Conservation (phyloP, 2,113 vertebrate species). For the Zapus hudsonius region DNA sequence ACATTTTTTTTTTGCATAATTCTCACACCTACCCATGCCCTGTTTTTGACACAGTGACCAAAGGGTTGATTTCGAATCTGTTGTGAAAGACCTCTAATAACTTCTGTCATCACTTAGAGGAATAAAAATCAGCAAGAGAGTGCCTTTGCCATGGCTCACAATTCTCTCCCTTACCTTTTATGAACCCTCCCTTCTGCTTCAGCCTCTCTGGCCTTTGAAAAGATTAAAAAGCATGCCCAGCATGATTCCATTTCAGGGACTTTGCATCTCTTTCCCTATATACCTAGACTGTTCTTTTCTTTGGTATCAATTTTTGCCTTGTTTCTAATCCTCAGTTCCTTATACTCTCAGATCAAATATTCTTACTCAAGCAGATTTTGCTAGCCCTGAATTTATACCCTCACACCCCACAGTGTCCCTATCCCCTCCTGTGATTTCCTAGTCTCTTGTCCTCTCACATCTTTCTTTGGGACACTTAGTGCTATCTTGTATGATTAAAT, state of each 20-base stretch:
- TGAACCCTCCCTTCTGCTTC: not conserved
- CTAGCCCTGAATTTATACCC: accelerated
- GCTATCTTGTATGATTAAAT: not conserved
- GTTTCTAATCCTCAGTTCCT: not conserved
- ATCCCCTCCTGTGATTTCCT: too few species aligned
- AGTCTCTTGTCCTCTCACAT: not conserved
- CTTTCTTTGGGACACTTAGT: not conserved
- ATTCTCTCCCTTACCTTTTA: not conserved
- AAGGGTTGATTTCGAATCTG: not conserved
- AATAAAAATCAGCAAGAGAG: not conserved
- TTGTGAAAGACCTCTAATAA: not conserved
- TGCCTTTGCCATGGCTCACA: not conserved
- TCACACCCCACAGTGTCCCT: not conserved
- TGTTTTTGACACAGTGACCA: not conserved
- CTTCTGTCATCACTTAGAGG: not conserved
- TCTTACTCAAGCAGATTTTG: not conserved
- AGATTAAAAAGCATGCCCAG: not conserved
- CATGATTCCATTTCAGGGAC: not conserved
- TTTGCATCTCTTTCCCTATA: not conserved
- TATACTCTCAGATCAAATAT: not conserved
- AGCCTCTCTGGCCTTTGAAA: not conserved
- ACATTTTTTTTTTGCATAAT: not conserved
- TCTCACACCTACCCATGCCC: not conserved
- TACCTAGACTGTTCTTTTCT: not conserved
- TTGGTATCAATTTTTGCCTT: not conserved